Base-by-base conservation (phyloP, 2,888 invertebrate species). In the Glomeris marginata region DNA sequence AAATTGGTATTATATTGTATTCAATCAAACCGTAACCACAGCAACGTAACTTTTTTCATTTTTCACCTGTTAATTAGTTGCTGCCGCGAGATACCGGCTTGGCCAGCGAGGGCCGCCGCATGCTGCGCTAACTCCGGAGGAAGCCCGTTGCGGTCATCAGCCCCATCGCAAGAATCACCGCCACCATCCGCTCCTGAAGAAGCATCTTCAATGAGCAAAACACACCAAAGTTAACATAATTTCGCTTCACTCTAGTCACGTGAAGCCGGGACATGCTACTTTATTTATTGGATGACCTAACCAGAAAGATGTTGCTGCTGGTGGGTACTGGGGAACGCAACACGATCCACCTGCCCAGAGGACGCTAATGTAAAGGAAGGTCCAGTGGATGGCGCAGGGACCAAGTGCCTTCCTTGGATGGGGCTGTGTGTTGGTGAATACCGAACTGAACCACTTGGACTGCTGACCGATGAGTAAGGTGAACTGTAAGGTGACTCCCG, bases 61-160 rank as follows among this genome's bases (percentile, higher is more conserved):
- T 15, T 10, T n/a, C 28, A 76, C 77, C 77, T 78, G 66, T 87
- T 87, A 57, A 88, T 88, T 6, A 88, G 74, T 66, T 88, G 87
- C 64, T 88, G 87, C 40, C 88, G 69, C 1, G 86, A 87, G 60
- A 88, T 86, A 13, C 87, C 87, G 10, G 81, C 77, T 48, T 77
- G 76, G 65, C 76, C 73, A 66, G 75, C 70, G 69, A 80, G 58
- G 64, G 75, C 44, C 8, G 28, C 28, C 11, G 63, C 61, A 49
- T 66, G 65, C 51, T 63, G 63, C 22, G 63, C 60, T 48, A 64
- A 54, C 43, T 66, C 66, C n/a, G 55, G 53, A n/a, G 50, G 46
- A 40, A 55, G 48, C 36, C 53, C 52, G 41, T 54, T 52, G 21
- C 56, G 57, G n/a, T 57, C 59, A 36, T 59, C 57, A 36, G 43